These are phyloP conservation scores for Taphrorychus bicolor DNA, from an alignment of 2,888 invertebrate species.

Conservation along the genomic window DNA sequence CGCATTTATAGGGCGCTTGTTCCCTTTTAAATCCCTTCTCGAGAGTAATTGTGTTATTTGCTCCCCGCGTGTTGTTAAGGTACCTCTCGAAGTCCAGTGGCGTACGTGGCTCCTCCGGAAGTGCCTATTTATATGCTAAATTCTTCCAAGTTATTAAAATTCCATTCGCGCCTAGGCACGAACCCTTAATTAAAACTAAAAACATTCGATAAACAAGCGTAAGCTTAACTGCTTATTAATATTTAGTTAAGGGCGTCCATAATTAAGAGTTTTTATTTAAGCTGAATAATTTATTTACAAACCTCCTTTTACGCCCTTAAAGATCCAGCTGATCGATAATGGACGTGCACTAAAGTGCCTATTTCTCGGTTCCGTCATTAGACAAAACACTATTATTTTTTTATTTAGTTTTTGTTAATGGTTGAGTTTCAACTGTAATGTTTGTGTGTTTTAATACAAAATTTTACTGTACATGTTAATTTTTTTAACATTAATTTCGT, in stretches of 20 bases:
- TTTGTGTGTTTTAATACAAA: too few relatives aligned
- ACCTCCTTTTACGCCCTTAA: conserved; percentile 1
- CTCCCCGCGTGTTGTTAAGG: conserved; percentile 5
- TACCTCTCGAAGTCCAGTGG: conserved; percentile 7
- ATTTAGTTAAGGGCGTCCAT: conserved; percentile 9
- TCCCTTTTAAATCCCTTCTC: conserved; percentile 18
- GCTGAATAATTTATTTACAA: not conserved
- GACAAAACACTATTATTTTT: too few relatives aligned
- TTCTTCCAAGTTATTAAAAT: not conserved
- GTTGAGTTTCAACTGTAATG: too few relatives aligned
- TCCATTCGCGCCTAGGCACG: not conserved
- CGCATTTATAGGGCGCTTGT: conserved; percentile 13
- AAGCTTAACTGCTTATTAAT: conserved; percentile 9
- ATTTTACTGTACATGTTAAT: too few relatives aligned
- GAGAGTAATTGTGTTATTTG: conserved; percentile 22
- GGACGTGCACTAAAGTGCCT: too few relatives aligned
- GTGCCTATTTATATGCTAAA: not conserved
- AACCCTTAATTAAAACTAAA: not conserved
- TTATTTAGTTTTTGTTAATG: too few relatives aligned
- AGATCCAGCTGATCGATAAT: conserved; percentile 14
- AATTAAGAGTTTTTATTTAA: not conserved
- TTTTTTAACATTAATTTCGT: too few relatives aligned
- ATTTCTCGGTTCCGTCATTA: too few relatives aligned
- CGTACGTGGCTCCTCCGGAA: not conserved
- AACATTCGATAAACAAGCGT: not conserved